Base-by-base conservation (phyloP, 2,797 vertebrate species). In the Cossypha polioptera region DNA sequence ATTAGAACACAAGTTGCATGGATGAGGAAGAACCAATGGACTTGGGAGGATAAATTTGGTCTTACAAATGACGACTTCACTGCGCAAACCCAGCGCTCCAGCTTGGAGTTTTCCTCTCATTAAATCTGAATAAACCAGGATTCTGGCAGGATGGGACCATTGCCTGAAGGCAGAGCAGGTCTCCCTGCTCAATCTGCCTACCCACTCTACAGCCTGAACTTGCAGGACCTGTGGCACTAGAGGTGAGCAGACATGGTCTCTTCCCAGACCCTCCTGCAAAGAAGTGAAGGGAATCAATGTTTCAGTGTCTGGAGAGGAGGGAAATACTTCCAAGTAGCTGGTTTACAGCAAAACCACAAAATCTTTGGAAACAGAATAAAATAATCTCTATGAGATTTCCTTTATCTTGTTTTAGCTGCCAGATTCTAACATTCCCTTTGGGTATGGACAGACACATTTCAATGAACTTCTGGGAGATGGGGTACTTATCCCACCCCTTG, bases 41-140 rank as follows among this genome's bases (percentile, higher is more conserved):
- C 11, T 36, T 35, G 14, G 47, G n/a, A 59, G 16, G n/a, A 59
- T 18, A 80, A 71, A 83, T 10, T 38, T 0, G 0, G 4, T 50
- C 15, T 51, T 29, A 50, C 3, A 21, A 58, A 22, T 18, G 25
- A 45, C 1, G 1, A 28, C 26, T 45, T 33, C 0, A 0, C 10
- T 45, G 9, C 3, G 3, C 38, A 90, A 85, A 69, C 13, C 15
- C 47, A 40, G 12, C 3, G 35, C 8, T 26, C 19, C 50, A 62
- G 16, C 11, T 43, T 43, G n/a, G 55, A 35, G 31, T 9, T 63
- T 55, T 48, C 21, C 15, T 50, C 26, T 62, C n/a, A 22, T 13
- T 3, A 1, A 53, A 33, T 29, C 35, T n/a, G 18, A 57, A 33
- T 2, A 54, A 68, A 54, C 1, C 13, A 76, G 42, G 36, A 26